Percentiles rank a stretch among this genome's conserved stretches.
Evolutionary conservation across 2,888 invertebrate genomes (phyloP).

Genomic region (Aporophyla lueneburgensis): DNA sequence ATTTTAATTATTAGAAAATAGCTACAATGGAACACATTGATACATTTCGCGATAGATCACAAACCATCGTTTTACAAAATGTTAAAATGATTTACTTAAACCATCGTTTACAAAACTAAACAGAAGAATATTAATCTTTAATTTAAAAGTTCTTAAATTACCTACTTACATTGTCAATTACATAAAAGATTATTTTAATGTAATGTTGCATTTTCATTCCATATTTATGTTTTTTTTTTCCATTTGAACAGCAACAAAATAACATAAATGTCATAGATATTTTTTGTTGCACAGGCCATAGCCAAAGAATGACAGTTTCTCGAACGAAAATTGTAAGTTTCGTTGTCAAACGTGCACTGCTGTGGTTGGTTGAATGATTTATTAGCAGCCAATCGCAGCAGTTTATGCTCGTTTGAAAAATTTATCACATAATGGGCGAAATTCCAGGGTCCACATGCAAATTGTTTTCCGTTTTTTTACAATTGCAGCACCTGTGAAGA

Average conservation of each 20-base stretch:
- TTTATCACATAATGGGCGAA: too few relatives aligned
- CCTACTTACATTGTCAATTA: slow-evolving; percentile 6
- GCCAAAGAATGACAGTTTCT: neutral
- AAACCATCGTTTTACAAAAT: slow-evolving; percentile 39
- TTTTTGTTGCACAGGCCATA: neutral
- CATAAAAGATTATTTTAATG: neutral
- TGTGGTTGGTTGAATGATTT: too few relatives aligned
- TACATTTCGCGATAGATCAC: slow-evolving; percentile 41
- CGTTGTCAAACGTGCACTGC: neutral
- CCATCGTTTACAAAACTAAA: slow-evolving; percentile 30
- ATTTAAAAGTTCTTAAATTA: slow-evolving; percentile 7
- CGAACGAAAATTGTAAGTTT: neutral
- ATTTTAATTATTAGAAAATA: slow-evolving; percentile 55
- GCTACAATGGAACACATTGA: slow-evolving; percentile 64
- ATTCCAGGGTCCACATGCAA: too few relatives aligned
- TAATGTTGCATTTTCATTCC: neutral
- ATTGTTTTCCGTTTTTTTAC: too few relatives aligned
- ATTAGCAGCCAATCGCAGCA: neutral
- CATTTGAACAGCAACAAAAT: slow-evolving; percentile 31
- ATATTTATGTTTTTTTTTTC: too few relatives aligned
- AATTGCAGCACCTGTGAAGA: too few relatives aligned
- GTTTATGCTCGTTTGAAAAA: too few relatives aligned
- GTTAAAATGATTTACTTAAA: slow-evolving; percentile 53
- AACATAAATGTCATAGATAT: neutral
- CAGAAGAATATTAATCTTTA: slow-evolving; percentile 12